Percentiles rank a stretch among this genome's conserved stretches.
Evolutionary conservation across 2,113 vertebrate species (phyloP).

Genomic region (Hippocampus mohnikei): DNA sequence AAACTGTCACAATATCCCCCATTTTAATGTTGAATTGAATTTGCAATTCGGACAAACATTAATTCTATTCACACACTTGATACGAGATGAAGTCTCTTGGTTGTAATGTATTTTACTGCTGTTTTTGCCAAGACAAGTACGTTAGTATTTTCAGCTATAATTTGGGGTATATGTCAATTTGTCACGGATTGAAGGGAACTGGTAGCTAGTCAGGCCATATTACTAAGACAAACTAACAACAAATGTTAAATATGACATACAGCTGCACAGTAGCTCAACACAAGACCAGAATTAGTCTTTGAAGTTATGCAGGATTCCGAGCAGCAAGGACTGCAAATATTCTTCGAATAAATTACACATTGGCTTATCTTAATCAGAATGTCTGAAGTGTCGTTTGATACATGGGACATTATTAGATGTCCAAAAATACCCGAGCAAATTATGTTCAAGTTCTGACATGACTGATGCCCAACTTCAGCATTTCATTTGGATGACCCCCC

Average conservation of each 20-base stretch:
- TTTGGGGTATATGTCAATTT: background rate
- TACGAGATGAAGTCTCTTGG: background rate
- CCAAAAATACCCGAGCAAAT: slow-evolving; percentile 22
- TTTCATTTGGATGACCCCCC: background rate
- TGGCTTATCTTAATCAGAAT: slow-evolving; percentile 21
- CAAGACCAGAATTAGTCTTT: slow-evolving; percentile 19
- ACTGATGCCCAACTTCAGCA: slow-evolving; percentile 7
- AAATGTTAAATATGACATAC: slow-evolving; percentile 12
- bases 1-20: slow-evolving; percentile 38
- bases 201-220: slow-evolving; percentile 13
- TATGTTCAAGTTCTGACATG: background rate
- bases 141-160: background rate
- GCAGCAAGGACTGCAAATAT: slow-evolving; percentile 1
- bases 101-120: background rate
- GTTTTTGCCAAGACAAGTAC: background rate
- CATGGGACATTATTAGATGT: slow-evolving; percentile 9
- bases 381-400: slow-evolving; percentile 11
- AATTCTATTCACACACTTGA: slow-evolving; percentile 8
- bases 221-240: slow-evolving; percentile 21
- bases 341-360: slow-evolving; percentile 36
- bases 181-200: background rate
- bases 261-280: slow-evolving; percentile 2
- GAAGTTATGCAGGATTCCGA: slow-evolving; percentile 21
- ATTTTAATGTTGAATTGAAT: slow-evolving; percentile 45
- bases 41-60: slow-evolving; percentile 26